These are phyloP conservation scores for Montipora capricornis DNA, from an alignment of 64 coral and sea anemone genomes.

Conservation along the genomic window DNA sequence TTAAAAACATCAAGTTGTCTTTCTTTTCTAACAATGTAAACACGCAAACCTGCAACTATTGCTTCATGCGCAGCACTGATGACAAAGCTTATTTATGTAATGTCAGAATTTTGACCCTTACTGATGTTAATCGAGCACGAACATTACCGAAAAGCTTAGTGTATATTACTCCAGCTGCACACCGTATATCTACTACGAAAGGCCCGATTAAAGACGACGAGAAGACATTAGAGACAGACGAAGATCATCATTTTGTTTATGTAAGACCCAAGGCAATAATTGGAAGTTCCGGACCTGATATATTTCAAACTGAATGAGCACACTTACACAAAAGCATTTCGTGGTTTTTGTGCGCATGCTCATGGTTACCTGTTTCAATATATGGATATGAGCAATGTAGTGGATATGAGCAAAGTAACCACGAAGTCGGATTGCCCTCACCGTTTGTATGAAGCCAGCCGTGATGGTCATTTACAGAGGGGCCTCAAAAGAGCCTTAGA, in stretches of 20 bases:
- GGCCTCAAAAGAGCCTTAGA: not conserved
- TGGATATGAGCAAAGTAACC: too few species aligned
- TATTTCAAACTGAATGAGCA: not conserved
- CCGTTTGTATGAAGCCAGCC: constrained; percentile 9
- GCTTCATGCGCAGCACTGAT: constrained; percentile 31
- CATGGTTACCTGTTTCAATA: constrained; percentile 39
- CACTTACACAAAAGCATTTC: constrained; percentile 24
- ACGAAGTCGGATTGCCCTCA: constrained; percentile 5
- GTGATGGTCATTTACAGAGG: not conserved
- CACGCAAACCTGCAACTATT: not conserved
- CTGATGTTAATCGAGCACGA: constrained; percentile 24
- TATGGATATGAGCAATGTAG: constrained; percentile 16
- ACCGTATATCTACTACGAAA: not conserved
- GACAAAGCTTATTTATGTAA: not conserved
- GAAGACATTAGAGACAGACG: constrained; percentile 6
- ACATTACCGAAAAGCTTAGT: constrained; percentile 39
- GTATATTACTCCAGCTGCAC: constrained; percentile 37
- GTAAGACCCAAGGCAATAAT: constrained; percentile 29
- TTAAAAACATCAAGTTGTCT: constrained; percentile 37
- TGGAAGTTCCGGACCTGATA: not conserved
- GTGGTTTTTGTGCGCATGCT: constrained; percentile 23
- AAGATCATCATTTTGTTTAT: constrained; percentile 9
- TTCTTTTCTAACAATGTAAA: not conserved
- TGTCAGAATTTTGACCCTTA: constrained; percentile 10
- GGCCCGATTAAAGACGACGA: not conserved